Conservation (phyloP, 2,797 vertebrate species). For the Rhynchonycteris naso region DNA sequence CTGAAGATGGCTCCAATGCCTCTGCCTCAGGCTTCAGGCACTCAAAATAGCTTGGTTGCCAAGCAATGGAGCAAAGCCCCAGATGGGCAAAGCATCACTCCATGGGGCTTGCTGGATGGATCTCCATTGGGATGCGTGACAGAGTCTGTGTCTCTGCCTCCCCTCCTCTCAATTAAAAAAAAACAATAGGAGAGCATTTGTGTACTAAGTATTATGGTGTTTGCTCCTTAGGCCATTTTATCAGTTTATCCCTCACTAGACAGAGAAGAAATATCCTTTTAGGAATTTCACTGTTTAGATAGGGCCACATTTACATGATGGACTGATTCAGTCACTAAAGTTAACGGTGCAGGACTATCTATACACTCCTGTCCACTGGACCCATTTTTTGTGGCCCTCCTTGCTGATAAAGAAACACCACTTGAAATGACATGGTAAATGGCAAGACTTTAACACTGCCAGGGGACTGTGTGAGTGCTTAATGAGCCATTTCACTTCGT, state of each 20-base stretch:
- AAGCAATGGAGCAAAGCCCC: no score
- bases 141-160: no score
- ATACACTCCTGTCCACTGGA: slow-evolving; percentile 26
- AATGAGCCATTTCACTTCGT: slow-evolving; percentile 68
- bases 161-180: no score
- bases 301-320: neutral
- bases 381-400: neutral
- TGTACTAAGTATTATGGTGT: neutral
- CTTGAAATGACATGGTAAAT: slow-evolving; percentile 64
- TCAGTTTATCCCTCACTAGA: neutral
- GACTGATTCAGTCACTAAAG: slow-evolving; percentile 26
- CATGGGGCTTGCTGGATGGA: no score
- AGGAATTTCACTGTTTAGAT: slow-evolving; percentile 31
- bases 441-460: slow-evolving; percentile 67
- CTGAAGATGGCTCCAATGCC: no score
- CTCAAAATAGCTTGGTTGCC: no score
- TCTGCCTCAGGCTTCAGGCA: no score
- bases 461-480: slow-evolving; percentile 63
- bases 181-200: neutral
- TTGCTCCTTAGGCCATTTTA: neutral
- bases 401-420: slow-evolving; percentile 47
- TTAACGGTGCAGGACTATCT: slow-evolving; percentile 47
- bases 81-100: no score
- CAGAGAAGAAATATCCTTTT: neutral
- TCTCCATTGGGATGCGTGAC: no score